Conservation (phyloP, 2,888 invertebrate genomes). For the Arge pagana region DNA sequence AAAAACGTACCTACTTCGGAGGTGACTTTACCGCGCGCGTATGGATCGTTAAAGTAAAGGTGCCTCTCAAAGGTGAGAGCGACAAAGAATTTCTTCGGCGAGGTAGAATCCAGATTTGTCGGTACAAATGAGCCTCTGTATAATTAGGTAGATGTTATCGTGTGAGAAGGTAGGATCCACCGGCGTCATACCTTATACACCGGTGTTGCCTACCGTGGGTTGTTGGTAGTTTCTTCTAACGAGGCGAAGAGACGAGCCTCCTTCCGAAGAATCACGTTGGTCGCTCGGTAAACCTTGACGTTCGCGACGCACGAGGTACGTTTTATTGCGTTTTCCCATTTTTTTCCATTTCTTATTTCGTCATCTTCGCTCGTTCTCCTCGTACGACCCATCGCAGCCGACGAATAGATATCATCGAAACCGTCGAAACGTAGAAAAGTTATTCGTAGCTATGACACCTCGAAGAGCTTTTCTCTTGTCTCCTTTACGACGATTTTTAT, state of each 20-base stretch:
- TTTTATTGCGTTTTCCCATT: too few species aligned
- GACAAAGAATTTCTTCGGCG: slow-evolving; percentile 46
- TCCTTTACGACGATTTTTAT: too few species aligned
- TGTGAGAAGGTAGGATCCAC: slow-evolving; percentile 48
- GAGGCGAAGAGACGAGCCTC: slow-evolving; percentile 37
- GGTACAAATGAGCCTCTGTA: slow-evolving; percentile 51
- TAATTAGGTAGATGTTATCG: slow-evolving; percentile 53
- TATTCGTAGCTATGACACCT: too few species aligned
- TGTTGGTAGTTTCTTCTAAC: slow-evolving; percentile 42
- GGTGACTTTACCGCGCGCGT: neutral
- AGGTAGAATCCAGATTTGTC: slow-evolving; percentile 49
- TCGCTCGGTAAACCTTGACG: too few species aligned
- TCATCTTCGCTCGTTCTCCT: too few species aligned
- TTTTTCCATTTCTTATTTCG: too few species aligned
- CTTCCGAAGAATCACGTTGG: slow-evolving; percentile 31
- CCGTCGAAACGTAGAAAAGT: too few species aligned
- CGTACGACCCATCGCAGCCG: too few species aligned
- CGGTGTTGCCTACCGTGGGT: slow-evolving; percentile 30
- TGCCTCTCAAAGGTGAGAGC: neutral
- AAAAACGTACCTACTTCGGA: neutral
- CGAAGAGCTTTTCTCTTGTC: too few species aligned
- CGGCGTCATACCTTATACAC: slow-evolving; percentile 32
- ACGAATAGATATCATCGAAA: too few species aligned
- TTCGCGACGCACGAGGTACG: too few species aligned
- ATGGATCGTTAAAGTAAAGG: neutral